Percentiles rank a stretch among this genome's conserved stretches.
Evolutionary conservation across 2,888 invertebrate genomes (phyloP).

Genomic region (Melieria crassipennis): DNA sequence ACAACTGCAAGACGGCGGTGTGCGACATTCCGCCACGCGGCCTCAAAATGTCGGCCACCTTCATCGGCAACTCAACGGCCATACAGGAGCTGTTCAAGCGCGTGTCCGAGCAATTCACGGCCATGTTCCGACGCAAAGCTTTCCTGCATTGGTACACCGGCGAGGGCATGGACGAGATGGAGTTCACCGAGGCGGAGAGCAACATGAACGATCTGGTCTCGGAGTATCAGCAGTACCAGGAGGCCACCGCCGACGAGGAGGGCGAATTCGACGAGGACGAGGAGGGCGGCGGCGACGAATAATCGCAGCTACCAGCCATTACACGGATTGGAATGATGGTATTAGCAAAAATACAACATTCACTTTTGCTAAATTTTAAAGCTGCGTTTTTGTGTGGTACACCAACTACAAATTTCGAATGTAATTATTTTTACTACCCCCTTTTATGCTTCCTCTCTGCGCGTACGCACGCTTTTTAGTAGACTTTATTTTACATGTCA

Average conservation of each 20-base stretch:
- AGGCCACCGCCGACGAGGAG: conserved; percentile 85
- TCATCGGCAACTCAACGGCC: conserved; percentile 92
- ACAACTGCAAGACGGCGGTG: conserved; percentile 93
- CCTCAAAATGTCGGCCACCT: conserved; percentile 93
- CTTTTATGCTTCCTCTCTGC: conserved; percentile 2
- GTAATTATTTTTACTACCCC: conserved; percentile 6
- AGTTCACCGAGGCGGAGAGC: conserved; percentile 93
- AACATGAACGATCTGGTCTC: conserved; percentile 97
- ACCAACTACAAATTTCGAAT: conserved; percentile 32
- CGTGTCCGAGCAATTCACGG: conserved; percentile 91
- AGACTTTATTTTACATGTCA: conserved; percentile 35
- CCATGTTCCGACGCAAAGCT: conserved; percentile 97
- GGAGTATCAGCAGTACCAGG: conserved; percentile 95
- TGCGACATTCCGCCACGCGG: conserved; percentile 92
- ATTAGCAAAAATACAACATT: conserved; percentile 19
- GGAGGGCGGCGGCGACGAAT: conserved; percentile 64
- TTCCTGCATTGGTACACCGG: conserved; percentile 99
- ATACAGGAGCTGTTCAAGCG: conserved; percentile 93
- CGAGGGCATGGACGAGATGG: conserved; percentile 97
- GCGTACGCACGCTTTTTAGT: conserved; percentile 15
- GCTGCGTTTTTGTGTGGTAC: conserved; percentile 19
- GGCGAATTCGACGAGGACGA: conserved; percentile 80
- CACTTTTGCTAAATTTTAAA: conserved; percentile 38
- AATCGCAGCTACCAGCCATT: conserved; percentile 33
- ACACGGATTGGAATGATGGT: not conserved